Base-by-base conservation (phyloP, 1,140 invertebrate genomes). In the Panonychus citri region DNA sequence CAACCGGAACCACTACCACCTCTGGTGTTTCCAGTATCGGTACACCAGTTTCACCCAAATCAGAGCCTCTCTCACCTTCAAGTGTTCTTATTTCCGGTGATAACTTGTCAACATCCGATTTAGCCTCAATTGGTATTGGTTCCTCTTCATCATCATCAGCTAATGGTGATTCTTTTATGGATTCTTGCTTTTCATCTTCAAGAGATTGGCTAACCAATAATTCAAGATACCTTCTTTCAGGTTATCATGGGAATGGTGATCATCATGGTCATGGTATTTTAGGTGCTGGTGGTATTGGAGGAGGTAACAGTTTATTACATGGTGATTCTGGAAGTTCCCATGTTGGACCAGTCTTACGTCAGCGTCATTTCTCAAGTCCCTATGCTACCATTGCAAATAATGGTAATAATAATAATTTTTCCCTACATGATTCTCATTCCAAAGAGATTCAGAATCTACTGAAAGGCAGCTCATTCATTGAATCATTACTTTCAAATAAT, bases 311-410 rank as follows among this genome's bases (percentile, higher is more conserved):
- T 1, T 34, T 34, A 34, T 7, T 34, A 34, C 5, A 34, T 34
- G 30, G 30, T n/a, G n/a, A n/a, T n/a, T n/a, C n/a, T n/a, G n/a
- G n/a, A n/a, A n/a, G n/a, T 7, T 12, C 30, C 30, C 5, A 34
- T 34, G 30, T 34, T 34, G 30, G 30, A 5, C 30, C 30, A 34
- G 30, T 34, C 12, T 7, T 34, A 21, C 49, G 59, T 37, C 55
- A 60, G n/a, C 55, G 59, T 39, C 59, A 60, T 43, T 37, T 57
- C 12, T 60, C 59, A 24, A 60, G 58, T 51, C 59, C 59, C 7
- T 60, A 60, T 37, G 19, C 28, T 37, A 49, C 28, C 27, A 17
- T n/a, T 15, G 24, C 28, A 8, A 27, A 27, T 3, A 51, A 51
- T 30, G 24, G 26, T 27, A 30, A 25, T 13, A 30, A 49, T 49